A percentile compares a stretch with the other conserved stretches of the same genome.
phyloP scores from a whole-genome alignment of 2,113 vertebrate species.

The Corydoras sp. region DNA sequence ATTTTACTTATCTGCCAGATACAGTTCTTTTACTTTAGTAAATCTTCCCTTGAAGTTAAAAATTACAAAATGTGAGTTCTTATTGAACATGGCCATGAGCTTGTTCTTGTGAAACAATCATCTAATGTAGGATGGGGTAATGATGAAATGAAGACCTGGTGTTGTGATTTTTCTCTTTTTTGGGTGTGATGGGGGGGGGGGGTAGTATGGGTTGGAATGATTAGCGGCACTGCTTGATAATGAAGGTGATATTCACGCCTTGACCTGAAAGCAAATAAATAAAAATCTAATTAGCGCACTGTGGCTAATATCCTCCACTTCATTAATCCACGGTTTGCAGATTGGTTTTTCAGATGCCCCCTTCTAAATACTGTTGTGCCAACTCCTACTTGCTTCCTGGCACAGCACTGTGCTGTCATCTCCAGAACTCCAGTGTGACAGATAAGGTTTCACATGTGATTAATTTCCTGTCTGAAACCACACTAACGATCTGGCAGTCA shows the following conservation, averaged over 20 bases:
- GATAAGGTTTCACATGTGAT: background rate
- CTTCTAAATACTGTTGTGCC: background rate
- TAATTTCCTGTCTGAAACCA: conserved; percentile 16
- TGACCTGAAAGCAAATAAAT: conserved; percentile 1
- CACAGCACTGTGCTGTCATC: background rate
- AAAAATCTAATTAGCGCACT: conserved; percentile 10
- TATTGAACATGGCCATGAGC: no score
- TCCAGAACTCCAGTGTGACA: conserved; percentile 7
- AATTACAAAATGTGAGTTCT: no score
- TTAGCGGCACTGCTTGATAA: background rate
- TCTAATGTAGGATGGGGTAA: no score
- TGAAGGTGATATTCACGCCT: background rate
- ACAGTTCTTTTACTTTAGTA: no score
- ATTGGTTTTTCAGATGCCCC: background rate
- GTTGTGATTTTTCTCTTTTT: background rate
- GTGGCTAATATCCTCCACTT: conserved; percentile 22
- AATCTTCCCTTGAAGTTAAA: no score
- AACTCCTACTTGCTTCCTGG: conserved; percentile 7
- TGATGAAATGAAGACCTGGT: no score
- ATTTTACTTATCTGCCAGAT: no score
- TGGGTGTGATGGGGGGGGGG: background rate
- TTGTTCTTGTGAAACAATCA: no score
- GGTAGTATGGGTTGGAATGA: background rate
- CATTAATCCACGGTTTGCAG: conserved; percentile 11
- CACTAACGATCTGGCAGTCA: background rate